Evolutionary conservation across 1,140 invertebrate genomes (phyloP).

Genomic region (Anagrus nilaparvatae): DNA sequence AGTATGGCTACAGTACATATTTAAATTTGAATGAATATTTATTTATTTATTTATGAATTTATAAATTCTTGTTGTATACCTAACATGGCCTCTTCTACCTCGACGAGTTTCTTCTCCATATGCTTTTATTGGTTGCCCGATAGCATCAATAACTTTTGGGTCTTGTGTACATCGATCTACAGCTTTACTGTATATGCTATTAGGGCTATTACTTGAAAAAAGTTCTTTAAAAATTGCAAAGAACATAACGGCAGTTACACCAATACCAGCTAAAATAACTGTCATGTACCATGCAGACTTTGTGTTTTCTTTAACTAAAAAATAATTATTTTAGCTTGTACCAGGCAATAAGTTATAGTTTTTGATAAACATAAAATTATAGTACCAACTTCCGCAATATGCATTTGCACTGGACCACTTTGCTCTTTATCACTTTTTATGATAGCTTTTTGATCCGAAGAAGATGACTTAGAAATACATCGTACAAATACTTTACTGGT

Average conservation of each 20-base stretch:
- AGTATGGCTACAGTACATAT: slow-evolving; percentile 50
- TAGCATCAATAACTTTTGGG: slow-evolving; percentile 56
- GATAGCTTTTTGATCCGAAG: slow-evolving; percentile 25
- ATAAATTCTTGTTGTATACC: slow-evolving; percentile 33
- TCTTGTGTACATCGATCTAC: slow-evolving; percentile 62
- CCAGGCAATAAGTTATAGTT: not conserved
- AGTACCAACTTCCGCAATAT: slow-evolving; percentile 33
- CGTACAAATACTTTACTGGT: slow-evolving; percentile 5
- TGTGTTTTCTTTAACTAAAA: slow-evolving; percentile 71
- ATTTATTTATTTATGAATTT: not conserved
- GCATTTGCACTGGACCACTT: slow-evolving; percentile 24
- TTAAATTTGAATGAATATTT: not conserved
- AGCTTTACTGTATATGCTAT: slow-evolving; percentile 72
- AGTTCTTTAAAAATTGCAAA: slow-evolving; percentile 76
- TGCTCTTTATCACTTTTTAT: slow-evolving; percentile 18
- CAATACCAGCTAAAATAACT: slow-evolving; percentile 68
- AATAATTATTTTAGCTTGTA: slow-evolving; percentile 4
- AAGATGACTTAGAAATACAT: slow-evolving; percentile 16
- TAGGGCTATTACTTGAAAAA: slow-evolving; percentile 77
- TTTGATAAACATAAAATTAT: not conserved
- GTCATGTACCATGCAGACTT: slow-evolving; percentile 73
- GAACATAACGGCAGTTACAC: slow-evolving; percentile 67
- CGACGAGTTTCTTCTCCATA: slow-evolving; percentile 75
- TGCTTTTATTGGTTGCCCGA: slow-evolving; percentile 80
- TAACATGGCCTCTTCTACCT: slow-evolving; percentile 49